phyloP scores from a whole-genome alignment of 2,888 invertebrate genomes.

The Anoplius nigerrimus region DNA sequence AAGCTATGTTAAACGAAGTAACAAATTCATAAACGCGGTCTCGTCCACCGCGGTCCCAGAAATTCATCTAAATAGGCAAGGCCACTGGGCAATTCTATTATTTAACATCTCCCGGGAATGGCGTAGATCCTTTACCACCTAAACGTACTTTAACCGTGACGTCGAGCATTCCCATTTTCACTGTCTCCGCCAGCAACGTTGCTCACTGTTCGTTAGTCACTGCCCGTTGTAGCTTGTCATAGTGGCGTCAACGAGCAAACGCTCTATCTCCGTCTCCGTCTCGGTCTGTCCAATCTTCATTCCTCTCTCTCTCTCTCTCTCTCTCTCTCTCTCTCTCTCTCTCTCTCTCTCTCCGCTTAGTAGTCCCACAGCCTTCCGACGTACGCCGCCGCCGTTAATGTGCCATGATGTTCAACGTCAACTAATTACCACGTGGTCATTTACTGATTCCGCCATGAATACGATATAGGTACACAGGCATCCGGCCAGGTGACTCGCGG shows the following conservation, averaged over 20 bases:
- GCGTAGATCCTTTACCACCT: no score
- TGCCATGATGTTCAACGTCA: constrained; percentile 21
- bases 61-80: no score
- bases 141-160: no score
- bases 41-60: no score
- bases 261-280: background rate
- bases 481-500: background rate
- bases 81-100: no score
- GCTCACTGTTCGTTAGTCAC: no score
- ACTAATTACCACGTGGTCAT: constrained; percentile 36
- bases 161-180: constrained; percentile 4
- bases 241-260: background rate
- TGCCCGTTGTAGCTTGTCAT: background rate
- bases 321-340: background rate
- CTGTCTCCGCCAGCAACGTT: background rate
- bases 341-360: background rate
- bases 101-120: no score
- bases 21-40: no score
- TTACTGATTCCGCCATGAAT: constrained; percentile 24
- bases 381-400: constrained; percentile 19
- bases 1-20: no score
- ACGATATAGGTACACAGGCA: constrained; percentile 2
- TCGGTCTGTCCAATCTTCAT: no score
- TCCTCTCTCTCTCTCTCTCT: no score
- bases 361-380: no score